phyloP scores from a whole-genome alignment of 2,113 vertebrate species.

The Rhinopomastus cyanomelas region DNA sequence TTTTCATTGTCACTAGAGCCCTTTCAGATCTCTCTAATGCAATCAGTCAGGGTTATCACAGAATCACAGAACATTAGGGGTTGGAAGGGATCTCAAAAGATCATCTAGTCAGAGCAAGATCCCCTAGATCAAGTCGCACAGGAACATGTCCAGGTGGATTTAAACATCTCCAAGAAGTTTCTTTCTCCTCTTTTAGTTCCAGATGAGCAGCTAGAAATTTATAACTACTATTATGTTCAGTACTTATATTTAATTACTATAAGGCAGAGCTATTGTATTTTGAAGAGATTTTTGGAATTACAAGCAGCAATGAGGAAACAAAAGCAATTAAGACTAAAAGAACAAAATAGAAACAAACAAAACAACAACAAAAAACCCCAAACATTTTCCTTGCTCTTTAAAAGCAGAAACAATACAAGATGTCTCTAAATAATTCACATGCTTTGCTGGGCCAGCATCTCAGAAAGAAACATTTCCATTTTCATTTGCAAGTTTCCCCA shows the following conservation, averaged over 20 bases:
- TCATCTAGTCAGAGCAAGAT: no score
- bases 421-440: conserved; percentile 48
- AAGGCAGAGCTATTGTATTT: background rate
- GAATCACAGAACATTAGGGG: no score
- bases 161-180: background rate
- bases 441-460: background rate
- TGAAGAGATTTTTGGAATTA: background rate
- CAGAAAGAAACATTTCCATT: conserved; percentile 51
- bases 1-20: background rate
- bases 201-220: background rate
- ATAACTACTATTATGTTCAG: background rate
- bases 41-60: background rate
- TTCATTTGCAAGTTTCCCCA: conserved; percentile 53
- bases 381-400: background rate
- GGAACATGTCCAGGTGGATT: no score
- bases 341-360: background rate
- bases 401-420: background rate
- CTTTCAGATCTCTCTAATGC: background rate
- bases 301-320: background rate
- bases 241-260: background rate
- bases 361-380: no score
- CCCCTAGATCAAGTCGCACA: no score
- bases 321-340: background rate
- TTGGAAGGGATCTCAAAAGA: no score
- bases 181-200: background rate